Evolutionary conservation across 2,113 vertebrate genomes (phyloP).

Genomic region (Chloropsis cyanopogon): DNA sequence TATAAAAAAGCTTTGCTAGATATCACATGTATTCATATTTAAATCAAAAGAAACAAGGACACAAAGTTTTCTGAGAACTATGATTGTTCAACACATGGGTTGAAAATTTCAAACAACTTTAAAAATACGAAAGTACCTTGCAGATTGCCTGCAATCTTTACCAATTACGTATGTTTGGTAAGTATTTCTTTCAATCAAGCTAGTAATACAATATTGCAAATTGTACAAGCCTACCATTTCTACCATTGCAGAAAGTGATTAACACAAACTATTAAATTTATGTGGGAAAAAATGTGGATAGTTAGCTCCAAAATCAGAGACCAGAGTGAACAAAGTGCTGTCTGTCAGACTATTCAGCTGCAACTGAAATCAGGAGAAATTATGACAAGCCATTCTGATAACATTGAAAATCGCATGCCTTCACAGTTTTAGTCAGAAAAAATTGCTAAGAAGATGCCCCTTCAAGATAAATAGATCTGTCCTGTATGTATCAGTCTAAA

Average conservation of each 20-base stretch:
- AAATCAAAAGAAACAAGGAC: background rate
- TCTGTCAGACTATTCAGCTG: background rate
- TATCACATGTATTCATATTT: background rate
- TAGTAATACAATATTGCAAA: background rate
- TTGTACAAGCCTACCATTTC: background rate
- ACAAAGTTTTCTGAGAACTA: background rate
- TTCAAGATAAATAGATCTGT: background rate
- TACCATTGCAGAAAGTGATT: background rate
- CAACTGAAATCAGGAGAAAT: background rate
- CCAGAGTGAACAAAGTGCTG: background rate
- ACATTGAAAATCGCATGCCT: background rate
- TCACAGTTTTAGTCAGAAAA: background rate
- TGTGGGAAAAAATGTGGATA: background rate
- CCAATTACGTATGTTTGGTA: background rate
- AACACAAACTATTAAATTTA: background rate
- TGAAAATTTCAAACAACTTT: background rate
- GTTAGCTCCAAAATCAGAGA: background rate
- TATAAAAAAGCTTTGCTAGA: background rate
- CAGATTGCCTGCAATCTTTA: background rate
- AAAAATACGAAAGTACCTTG: background rate
- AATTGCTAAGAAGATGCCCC: background rate
- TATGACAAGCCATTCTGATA: background rate
- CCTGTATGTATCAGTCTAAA: background rate
- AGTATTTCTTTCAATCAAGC: background rate
- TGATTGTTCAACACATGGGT: background rate